Percentiles rank a stretch among this genome's conserved stretches.
Conservation (phyloP, 2,888 invertebrate genomes). For the Arrhopalites spinosus region DNA sequence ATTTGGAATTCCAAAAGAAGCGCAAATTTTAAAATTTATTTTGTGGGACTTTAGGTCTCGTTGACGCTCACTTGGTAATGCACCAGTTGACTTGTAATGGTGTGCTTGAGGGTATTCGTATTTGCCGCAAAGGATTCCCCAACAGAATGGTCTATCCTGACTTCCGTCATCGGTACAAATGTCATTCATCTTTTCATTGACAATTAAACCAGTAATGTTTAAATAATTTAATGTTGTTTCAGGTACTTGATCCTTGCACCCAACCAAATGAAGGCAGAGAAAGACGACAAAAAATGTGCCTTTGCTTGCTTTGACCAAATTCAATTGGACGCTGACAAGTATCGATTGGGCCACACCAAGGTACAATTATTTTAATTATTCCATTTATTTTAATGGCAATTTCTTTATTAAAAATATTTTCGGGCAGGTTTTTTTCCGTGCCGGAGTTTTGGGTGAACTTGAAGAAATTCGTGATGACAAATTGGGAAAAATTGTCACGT, state of each 20-base stretch:
- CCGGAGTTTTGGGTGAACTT: conserved; percentile 99
- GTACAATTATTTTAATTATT: too few species aligned
- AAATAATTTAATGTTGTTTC: not conserved
- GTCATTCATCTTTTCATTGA: too few species aligned
- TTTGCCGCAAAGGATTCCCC: conserved; percentile 99
- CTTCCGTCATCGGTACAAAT: conserved; percentile 99
- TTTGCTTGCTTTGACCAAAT: conserved; percentile 84
- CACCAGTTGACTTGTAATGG: conserved; percentile 99
- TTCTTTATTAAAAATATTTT: too few species aligned
- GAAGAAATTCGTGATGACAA: conserved; percentile 99
- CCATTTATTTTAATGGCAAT: too few species aligned
- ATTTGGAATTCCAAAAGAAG: not conserved
- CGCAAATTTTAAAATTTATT: not conserved
- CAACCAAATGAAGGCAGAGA: conserved; percentile 82
- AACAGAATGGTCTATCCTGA: conserved; percentile 99
- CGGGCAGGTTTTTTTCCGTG: conserved; percentile 99
- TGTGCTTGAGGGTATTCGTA: conserved; percentile 99
- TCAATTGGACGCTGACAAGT: conserved; percentile 89
- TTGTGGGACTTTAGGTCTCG: conserved; percentile 70
- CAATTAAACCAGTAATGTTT: too few species aligned
- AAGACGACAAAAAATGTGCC: conserved; percentile 82
- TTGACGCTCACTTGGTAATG: conserved; percentile 98
- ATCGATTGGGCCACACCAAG: conserved; percentile 98
- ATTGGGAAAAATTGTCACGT: conserved; percentile 94
- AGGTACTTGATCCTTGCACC: conserved; percentile 99